A percentile compares a stretch with the other conserved stretches of the same genome.
phyloP scores from a whole-genome alignment of 1,140 invertebrate species.

The Panagrolaimus sp. region DNA sequence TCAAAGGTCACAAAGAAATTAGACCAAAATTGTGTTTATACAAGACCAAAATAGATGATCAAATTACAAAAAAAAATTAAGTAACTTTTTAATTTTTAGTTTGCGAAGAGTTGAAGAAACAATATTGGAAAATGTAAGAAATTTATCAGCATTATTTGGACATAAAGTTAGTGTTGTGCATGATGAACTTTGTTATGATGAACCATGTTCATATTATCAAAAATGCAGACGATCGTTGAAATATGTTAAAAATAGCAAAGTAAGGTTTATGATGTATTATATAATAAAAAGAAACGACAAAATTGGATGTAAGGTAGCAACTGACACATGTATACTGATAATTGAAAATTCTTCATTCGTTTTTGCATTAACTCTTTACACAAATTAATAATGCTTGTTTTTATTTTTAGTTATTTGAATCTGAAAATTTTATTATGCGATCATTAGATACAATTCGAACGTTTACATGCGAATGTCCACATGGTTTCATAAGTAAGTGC shows the following conservation, averaged over 20 bases:
- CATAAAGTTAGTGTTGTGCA: slow-evolving; percentile 82
- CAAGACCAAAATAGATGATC: too few relatives aligned
- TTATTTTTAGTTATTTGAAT: slow-evolving; percentile 65
- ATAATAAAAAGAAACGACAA: too few relatives aligned
- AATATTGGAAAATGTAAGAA: slow-evolving; percentile 17
- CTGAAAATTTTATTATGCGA: slow-evolving; percentile 81
- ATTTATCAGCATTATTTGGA: slow-evolving; percentile 22
- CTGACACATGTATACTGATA: too few relatives aligned
- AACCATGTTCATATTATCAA: slow-evolving; percentile 92
- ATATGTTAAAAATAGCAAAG: slow-evolving; percentile 69
- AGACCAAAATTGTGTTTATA: too few relatives aligned
- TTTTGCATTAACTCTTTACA: too few relatives aligned
- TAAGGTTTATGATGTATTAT: background rate
- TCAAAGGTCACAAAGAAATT: too few relatives aligned
- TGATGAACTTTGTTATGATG: slow-evolving; percentile 88
- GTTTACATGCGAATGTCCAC: slow-evolving; percentile 80
- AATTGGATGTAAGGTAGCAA: too few relatives aligned
- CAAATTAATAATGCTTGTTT: background rate
- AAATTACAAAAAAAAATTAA: too few relatives aligned
- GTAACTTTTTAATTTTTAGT: slow-evolving; percentile 15
- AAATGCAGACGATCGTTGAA: slow-evolving; percentile 83
- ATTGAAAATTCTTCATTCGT: too few relatives aligned
- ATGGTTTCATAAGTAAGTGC: slow-evolving; percentile 63
- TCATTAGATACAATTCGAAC: slow-evolving; percentile 90
- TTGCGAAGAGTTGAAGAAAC: slow-evolving; percentile 28